Percentiles rank a stretch among this genome's conserved stretches.
Evolutionary conservation across 2,113 vertebrate species (phyloP).

Genomic region (Symphodus melops): DNA sequence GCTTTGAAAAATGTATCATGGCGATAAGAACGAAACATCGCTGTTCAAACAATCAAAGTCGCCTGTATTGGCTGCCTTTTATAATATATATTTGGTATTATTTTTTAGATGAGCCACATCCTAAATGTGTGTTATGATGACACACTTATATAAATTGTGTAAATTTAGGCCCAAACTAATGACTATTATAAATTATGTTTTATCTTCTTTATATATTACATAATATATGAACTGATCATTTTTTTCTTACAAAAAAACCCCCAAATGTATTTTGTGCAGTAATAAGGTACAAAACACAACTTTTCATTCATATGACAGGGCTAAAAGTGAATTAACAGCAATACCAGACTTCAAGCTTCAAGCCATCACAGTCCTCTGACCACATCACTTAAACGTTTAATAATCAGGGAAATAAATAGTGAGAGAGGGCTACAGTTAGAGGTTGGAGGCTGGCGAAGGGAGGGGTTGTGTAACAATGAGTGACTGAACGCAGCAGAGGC

Average conservation of each 20-base stretch:
- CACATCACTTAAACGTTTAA: slow-evolving; percentile 26
- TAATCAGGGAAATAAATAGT: slow-evolving; percentile 7
- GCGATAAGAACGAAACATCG: slow-evolving; percentile 10
- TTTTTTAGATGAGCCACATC: neutral
- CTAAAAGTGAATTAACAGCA: neutral
- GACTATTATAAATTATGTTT: neutral
- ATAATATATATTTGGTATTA: neutral
- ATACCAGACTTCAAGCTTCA: slow-evolving; percentile 13
- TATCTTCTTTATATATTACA: neutral
- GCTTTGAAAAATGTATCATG: slow-evolving; percentile 1
- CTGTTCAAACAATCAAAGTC: neutral
- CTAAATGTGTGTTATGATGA: neutral
- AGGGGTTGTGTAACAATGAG: slow-evolving; percentile 63
- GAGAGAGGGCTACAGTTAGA: slow-evolving; percentile 14
- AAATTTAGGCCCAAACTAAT: neutral
- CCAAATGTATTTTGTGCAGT: no score
- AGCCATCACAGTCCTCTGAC: slow-evolving; percentile 38
- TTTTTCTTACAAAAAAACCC: no score
- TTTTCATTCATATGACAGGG: neutral
- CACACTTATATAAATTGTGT: neutral
- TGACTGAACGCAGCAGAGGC: slow-evolving; percentile 67
- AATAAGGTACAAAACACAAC: neutral
- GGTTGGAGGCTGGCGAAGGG: neutral
- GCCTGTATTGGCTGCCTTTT: neutral
- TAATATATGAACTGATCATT: neutral